phyloP scores from a whole-genome alignment of 2,888 invertebrate genomes.

The Cerastoderma edule region DNA sequence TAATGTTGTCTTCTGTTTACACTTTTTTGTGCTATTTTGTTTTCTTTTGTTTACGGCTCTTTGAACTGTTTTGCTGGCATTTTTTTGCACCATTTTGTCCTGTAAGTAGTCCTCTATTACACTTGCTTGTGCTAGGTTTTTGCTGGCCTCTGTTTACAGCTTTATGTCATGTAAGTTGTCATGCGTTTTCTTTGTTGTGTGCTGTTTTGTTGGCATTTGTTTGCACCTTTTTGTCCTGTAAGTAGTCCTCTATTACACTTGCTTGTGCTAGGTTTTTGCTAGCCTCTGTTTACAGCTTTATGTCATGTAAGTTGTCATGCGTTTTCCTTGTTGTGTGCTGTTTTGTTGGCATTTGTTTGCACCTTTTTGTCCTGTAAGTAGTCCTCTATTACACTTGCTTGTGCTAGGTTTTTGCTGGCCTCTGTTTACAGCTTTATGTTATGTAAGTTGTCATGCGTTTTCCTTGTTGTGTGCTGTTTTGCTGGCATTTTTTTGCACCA shows the following conservation, averaged over 20 bases:
- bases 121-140: not conserved
- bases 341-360: not conserved
- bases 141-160: not conserved
- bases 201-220: not conserved
- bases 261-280: not conserved
- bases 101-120: not conserved
- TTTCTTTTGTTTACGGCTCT: not conserved
- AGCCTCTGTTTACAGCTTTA: not conserved
- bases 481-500: not conserved
- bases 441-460: not conserved
- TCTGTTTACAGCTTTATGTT: not conserved
- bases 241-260: not conserved
- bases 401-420: not conserved
- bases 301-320: not conserved
- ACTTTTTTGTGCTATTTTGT: not conserved
- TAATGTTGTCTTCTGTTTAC: not conserved
- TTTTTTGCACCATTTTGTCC: not conserved
- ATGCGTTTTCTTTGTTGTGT: not conserved
- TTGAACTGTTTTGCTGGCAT: not conserved
- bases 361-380: not conserved
- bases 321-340: not conserved
- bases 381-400: not conserved
- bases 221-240: not conserved
- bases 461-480: not conserved
- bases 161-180: constrained; percentile 7